Evolutionary conservation across 1,140 invertebrate species (phyloP), one percentile per base, ranked within the genome.

Genomic region (Bombus confusus): DNA sequence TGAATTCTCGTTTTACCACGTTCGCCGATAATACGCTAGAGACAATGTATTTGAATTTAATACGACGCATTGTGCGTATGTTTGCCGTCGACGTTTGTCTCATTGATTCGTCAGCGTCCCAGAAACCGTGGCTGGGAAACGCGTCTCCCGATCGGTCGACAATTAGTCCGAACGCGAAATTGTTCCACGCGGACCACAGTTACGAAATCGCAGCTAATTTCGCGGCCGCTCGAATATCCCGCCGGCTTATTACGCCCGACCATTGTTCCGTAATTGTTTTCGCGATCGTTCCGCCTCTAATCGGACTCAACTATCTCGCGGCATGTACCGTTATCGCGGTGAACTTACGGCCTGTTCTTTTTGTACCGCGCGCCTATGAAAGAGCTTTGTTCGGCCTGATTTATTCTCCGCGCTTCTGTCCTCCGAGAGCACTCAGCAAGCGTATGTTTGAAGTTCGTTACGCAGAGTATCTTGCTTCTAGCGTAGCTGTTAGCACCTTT

Each of bases 21-120:
- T 89, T 81, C 57, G 31, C 74, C 28, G 87, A n/a, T 89, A 86
- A 75, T 82, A 59, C 74, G 69, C 52, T 43, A 73, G 57, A 62
- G 43, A 66, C 84, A 78, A 75, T 86, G 86, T 81, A 88, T 88
- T 89, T 89, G 79, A 83, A 88, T 88, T 88, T 89, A 86, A 88
- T 82, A 79, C 87, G 57, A 86, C 74, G 69, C 39, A 31, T 66
- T 69, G 68, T 59, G 41, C 74, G 68, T 80, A 69, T 73, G 80
- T 89, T 88, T 78, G 71, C 69, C 69, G 43, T 82, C 73, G 62
- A 66, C 69, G 75, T 89, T 89, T 88, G 79, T 89, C 74, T 88
- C 88, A 71, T 88, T 89, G 88, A 89, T 88, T 86, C 69, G 68
- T 76, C 59, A 59, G 43, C 39, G 18, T 41, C 28, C 43, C 66